These are phyloP conservation scores for Eubasilissa splendida DNA, from an alignment of 2,888 invertebrate species.

Conservation along the genomic window DNA sequence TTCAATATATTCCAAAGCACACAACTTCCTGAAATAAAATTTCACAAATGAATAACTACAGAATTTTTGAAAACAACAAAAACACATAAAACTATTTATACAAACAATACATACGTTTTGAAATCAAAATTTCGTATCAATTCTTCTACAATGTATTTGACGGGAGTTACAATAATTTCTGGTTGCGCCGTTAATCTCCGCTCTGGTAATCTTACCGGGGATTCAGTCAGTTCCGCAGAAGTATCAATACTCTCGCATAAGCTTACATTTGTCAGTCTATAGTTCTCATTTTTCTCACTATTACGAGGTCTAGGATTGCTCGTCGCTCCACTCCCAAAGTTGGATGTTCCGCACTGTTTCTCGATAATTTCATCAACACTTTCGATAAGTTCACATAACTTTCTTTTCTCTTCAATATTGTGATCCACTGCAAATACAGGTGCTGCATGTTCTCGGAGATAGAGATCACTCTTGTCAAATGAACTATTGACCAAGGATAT, in stretches of 20 bases:
- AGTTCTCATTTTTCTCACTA: neutral
- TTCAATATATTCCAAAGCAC: neutral
- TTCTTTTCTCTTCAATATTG: neutral
- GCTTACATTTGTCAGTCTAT: neutral
- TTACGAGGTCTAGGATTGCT: neutral
- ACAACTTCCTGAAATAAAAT: conserved; percentile 10
- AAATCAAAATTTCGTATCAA: conserved; percentile 1
- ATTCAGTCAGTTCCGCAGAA: neutral
- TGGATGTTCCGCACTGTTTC: neutral
- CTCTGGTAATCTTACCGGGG: conserved; percentile 7
- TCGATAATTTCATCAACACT: conserved; percentile 7
- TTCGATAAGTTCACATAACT: neutral
- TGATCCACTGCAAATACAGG: neutral
- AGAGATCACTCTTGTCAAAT: conserved; percentile 38
- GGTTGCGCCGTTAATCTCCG: neutral
- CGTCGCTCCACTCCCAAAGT: neutral
- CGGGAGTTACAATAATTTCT: neutral
- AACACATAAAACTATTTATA: neutral
- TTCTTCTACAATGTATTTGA: conserved; percentile 14
- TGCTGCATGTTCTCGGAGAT: neutral
- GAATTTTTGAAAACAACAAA: neutral
- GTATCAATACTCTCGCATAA: conserved; percentile 27
- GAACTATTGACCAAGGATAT: conserved; percentile 53
- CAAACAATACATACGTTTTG: conserved; percentile 13
- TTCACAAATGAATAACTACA: neutral